Percentiles rank a stretch among this genome's conserved stretches.
Conservation (phyloP, 1,140 invertebrate species). For the Ostrea edulis region DNA sequence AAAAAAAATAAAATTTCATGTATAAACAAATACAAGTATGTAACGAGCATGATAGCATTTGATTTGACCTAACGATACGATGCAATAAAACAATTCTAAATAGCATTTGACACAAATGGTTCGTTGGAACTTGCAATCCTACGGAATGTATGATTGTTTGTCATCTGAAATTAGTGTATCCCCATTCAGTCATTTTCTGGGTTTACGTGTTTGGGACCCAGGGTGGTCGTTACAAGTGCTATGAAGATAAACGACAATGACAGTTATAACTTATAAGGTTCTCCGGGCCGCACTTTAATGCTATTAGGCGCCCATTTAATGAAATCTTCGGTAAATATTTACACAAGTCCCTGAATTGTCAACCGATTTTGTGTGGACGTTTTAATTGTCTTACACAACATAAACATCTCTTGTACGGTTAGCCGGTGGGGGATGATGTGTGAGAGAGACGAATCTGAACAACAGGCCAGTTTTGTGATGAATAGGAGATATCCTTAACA, state of each 20-base stretch:
- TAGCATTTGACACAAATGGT: too few relatives aligned
- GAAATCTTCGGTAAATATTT: constrained; percentile 6
- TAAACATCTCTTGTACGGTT: not conserved
- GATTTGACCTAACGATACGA: too few relatives aligned
- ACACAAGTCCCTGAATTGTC: not conserved
- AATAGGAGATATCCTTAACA: not conserved
- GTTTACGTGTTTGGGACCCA: not conserved
- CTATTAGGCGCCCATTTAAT: constrained; percentile 6
- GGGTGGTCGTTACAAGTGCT: not conserved
- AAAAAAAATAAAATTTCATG: too few relatives aligned
- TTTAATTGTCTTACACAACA: constrained; percentile 33
- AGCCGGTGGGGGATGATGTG: not conserved
- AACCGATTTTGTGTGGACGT: not conserved
- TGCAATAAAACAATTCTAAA: too few relatives aligned
- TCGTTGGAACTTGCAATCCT: too few relatives aligned
- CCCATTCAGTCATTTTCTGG: not conserved
- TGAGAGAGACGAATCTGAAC: not conserved
- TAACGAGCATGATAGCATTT: too few relatives aligned
- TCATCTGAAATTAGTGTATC: too few relatives aligned
- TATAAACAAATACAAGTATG: too few relatives aligned
- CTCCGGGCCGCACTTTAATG: not conserved
- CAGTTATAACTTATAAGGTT: not conserved
- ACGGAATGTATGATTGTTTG: too few relatives aligned
- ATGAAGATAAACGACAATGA: constrained; percentile 4
- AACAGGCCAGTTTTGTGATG: not conserved